Evolutionary conservation across 2,797 vertebrate species (phyloP).

Genomic region (Furcifer pardalis): DNA sequence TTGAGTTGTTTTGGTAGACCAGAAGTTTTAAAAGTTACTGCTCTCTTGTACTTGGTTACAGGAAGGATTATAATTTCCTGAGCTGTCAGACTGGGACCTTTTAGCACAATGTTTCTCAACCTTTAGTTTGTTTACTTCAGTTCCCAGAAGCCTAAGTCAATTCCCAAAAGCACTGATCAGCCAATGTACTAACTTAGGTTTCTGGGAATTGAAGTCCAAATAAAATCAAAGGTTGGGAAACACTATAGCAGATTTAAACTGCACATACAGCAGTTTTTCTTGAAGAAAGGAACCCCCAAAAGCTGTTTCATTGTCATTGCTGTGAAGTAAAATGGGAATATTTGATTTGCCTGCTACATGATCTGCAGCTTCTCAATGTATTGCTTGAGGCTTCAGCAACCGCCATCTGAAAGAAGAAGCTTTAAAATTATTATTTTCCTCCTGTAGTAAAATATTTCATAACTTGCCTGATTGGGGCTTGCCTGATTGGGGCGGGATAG

Average conservation of each 20-base stretch:
- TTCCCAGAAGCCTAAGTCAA: too few relatives aligned
- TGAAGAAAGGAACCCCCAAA: conserved; percentile 43
- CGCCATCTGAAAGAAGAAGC: conserved; percentile 40
- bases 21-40: conserved; percentile 27
- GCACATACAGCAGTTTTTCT: not conserved
- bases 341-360: conserved; percentile 37
- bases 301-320: conserved; percentile 18
- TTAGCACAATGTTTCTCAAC: too few relatives aligned
- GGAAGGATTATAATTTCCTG: conserved; percentile 30
- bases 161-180: too few relatives aligned
- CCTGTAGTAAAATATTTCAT: conserved; percentile 28
- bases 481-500: too few relatives aligned
- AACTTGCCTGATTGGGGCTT: too few relatives aligned
- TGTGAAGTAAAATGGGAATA: conserved; percentile 40
- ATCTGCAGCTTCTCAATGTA: conserved; percentile 46
- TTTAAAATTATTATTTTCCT: conserved; percentile 50
- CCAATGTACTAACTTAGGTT: too few relatives aligned
- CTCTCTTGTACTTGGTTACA: conserved; percentile 29
- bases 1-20: conserved; percentile 18
- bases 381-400: conserved; percentile 48
- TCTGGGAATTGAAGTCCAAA: too few relatives aligned
- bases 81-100: conserved; percentile 33
- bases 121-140: too few relatives aligned
- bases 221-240: too few relatives aligned
- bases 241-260: not conserved